These are phyloP conservation scores for Drosophila pachea DNA, from an alignment of 1,140 invertebrate genomes.

Conservation along the genomic window DNA sequence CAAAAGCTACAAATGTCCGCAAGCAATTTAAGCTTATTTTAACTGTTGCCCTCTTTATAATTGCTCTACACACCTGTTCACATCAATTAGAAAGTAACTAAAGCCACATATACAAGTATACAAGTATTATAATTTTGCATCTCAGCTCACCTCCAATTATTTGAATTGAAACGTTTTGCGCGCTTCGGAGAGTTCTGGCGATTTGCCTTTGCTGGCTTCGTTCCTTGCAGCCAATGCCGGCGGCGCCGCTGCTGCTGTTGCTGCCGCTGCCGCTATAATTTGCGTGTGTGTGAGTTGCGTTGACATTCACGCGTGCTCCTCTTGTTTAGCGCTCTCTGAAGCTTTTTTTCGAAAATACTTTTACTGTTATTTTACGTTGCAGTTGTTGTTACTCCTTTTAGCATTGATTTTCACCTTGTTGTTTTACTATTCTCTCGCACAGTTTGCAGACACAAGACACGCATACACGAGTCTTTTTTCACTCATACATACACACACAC, in stretches of 20 bases:
- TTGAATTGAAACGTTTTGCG: conserved; percentile 34
- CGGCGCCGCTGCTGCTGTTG: conserved; percentile 13
- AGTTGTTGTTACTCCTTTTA: conserved; percentile 40
- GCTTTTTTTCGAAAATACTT: conserved; percentile 29
- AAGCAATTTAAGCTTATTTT: no score
- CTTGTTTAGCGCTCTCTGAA: conserved; percentile 17
- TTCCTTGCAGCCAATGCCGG: conserved; percentile 1
- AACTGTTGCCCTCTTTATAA: no score
- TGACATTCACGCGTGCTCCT: conserved; percentile 33
- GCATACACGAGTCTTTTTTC: background rate
- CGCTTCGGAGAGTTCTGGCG: no score
- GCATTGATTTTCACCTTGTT: conserved; percentile 70
- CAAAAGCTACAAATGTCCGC: no score
- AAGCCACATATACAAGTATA: conserved; percentile 19
- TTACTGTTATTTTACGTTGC: conserved; percentile 51
- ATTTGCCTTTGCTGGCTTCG: background rate
- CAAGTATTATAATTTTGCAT: background rate
- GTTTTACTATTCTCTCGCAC: conserved; percentile 33
- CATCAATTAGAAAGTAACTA: conserved; percentile 9
- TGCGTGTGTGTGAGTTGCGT: conserved; percentile 27
- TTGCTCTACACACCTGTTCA: no score
- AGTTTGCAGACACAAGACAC: conserved; percentile 23
- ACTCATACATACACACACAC: conserved; percentile 3
- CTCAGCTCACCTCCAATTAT: conserved; percentile 43
- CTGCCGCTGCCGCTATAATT: conserved; percentile 12